Base-by-base conservation (phyloP, 1,140 invertebrate species). In the Adelges cooleyi region DNA sequence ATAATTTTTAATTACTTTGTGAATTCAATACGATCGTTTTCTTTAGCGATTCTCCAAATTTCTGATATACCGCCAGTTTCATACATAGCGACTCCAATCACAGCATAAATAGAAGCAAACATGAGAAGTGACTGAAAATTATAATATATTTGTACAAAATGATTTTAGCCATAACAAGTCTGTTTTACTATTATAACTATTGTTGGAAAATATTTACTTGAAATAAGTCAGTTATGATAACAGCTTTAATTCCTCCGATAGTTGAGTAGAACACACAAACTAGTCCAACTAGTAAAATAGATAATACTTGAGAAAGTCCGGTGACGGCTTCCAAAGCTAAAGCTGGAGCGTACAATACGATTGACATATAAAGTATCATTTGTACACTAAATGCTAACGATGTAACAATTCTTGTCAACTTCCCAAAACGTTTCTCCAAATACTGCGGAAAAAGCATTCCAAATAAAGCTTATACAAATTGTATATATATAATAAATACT, bases 311-410 rank as follows among this genome's bases (percentile, higher is more conserved):
- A 42, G 83, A 82, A 9, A 92, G 72, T n/a, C 87, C 87, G 10
- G 89, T 90, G 40, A 95, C 89, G 17, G 92, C 86, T 76, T 91
- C 90, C 15, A 97, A 73, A 0, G 92, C 90, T 67, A 95, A 79
- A 1, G 92, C 87, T 3, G 94, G 94, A 0, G 92, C 92, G 75
- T 93, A 96, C 1, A 96, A 77, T 1, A 95, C 93, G 70, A 97
- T 87, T 3, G 91, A 90, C 80, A 94, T 94, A 72, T 96, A 96
- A 13, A 96, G 74, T 48, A 92, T 76, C 83, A 92, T 87, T 76
- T 93, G 89, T 5, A 90, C 69, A 27, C 84, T 84, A 69, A 90
- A 92, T 0, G 86, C 82, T 29, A 87, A 70, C 15, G 88, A 91
- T 5, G 87, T 87, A 36, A 81, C 70, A 66, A 88, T 72, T 69